These are phyloP conservation scores for Ursus arctos DNA, from an alignment of 2,113 vertebrate genomes.

Conservation along the genomic window DNA sequence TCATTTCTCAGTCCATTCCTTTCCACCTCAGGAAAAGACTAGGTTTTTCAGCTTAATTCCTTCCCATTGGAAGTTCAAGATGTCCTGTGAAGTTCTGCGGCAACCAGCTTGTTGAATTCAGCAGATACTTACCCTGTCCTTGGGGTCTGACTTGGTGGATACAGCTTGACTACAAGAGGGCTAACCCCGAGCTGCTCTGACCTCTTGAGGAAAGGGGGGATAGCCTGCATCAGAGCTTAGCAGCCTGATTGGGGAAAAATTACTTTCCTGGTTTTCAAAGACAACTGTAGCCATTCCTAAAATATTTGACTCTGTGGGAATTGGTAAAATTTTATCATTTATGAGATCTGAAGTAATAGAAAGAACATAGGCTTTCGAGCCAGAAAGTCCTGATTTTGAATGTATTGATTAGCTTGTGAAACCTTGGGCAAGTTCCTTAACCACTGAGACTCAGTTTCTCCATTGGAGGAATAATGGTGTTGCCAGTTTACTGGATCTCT, in stretches of 20 bases:
- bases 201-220: background rate
- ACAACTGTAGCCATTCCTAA: background rate
- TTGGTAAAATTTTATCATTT: constrained; percentile 35
- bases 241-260: background rate
- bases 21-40: constrained; percentile 49
- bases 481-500: constrained; percentile 5
- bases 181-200: background rate
- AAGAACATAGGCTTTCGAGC: background rate
- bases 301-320: background rate
- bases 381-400: constrained; percentile 39
- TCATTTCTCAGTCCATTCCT: constrained; percentile 53
- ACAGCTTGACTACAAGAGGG: background rate
- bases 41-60: background rate
- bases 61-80: background rate
- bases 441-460: constrained; percentile 27
- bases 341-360: constrained; percentile 40
- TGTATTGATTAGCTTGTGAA: constrained; percentile 52
- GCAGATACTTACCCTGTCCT: background rate
- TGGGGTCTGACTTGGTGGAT: background rate
- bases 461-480: background rate
- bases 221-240: background rate
- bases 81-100: background rate
- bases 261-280: constrained; percentile 12
- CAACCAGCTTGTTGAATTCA: constrained; percentile 31
- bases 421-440: constrained; percentile 1